These are phyloP conservation scores for Anhinga rufa DNA, from an alignment of 2,113 vertebrate species.

Conservation along the genomic window DNA sequence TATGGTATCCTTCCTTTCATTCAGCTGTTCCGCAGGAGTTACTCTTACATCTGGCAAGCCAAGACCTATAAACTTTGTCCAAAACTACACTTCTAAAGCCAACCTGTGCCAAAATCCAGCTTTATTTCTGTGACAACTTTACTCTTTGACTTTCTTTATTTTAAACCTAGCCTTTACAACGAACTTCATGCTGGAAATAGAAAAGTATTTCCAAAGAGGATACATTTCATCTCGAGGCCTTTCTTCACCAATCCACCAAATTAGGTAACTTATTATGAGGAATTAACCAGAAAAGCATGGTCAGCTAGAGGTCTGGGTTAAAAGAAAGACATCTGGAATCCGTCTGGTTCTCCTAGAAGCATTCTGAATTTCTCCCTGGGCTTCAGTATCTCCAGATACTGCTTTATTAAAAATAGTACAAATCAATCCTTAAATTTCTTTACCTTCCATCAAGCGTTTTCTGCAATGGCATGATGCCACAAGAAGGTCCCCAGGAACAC, in stretches of 20 bases:
- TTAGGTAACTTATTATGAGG: not conserved
- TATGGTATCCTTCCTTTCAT: not conserved
- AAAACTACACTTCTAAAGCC: slow-evolving; percentile 39
- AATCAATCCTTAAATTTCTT: not conserved
- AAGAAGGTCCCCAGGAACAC: not conserved
- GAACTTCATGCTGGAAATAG: slow-evolving; percentile 42
- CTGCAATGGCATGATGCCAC: not conserved
- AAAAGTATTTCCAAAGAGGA: slow-evolving; percentile 49
- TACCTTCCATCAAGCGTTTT: not conserved
- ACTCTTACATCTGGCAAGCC: not conserved
- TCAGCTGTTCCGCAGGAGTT: slow-evolving; percentile 42
- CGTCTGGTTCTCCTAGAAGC: not conserved
- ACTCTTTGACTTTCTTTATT: not conserved
- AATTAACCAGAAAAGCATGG: slow-evolving; percentile 6
- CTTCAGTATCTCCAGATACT: not conserved
- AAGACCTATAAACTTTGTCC: slow-evolving; percentile 29
- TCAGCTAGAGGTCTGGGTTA: not conserved
- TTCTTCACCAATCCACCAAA: slow-evolving; percentile 16
- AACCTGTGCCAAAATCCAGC: not conserved
- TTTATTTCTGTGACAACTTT: slow-evolving; percentile 7
- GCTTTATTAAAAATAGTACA: not conserved
- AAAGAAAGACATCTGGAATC: slow-evolving; percentile 50
- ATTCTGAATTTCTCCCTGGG: not conserved
- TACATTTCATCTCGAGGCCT: slow-evolving; percentile 9
- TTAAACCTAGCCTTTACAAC: not conserved